phyloP scores from a whole-genome alignment of 2,113 vertebrate species.

The Recurvirostra avosetta region DNA sequence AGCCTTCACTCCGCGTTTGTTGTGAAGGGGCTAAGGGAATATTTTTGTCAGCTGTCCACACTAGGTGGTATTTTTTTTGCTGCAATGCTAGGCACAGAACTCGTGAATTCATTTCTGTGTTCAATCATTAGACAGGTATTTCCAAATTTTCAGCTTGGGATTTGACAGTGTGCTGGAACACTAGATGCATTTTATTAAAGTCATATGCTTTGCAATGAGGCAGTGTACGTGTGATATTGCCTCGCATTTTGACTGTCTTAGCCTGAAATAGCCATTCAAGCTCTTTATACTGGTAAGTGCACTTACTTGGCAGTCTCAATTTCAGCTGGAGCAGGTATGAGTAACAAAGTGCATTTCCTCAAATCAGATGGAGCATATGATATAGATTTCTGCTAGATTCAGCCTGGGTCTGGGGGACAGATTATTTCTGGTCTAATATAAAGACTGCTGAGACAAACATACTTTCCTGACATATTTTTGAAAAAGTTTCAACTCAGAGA shows the following conservation, averaged over 20 bases:
- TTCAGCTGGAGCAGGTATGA: not conserved
- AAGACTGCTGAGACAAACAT: not conserved
- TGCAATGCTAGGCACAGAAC: not conserved
- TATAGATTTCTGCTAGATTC: not conserved
- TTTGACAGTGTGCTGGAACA: not conserved
- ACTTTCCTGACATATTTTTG: not conserved
- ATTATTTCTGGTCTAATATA: not conserved
- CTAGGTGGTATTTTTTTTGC: not conserved
- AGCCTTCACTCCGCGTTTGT: not conserved
- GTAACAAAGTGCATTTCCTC: not conserved
- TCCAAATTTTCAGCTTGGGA: not conserved
- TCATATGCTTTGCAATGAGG: not conserved
- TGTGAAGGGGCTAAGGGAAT: not conserved
- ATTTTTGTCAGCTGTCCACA: not conserved
- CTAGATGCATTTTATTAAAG: not conserved
- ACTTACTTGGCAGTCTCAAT: not conserved
- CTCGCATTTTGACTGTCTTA: not conserved
- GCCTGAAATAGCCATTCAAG: not conserved
- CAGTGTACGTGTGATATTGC: accelerated
- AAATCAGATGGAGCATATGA: not conserved
- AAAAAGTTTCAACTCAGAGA: not conserved
- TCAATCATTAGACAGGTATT: not conserved
- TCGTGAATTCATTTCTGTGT: not conserved
- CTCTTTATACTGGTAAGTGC: not conserved
- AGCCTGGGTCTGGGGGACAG: not conserved